Base-by-base conservation (phyloP, 2,888 invertebrate genomes). In the Aproaerema taeniolella region DNA sequence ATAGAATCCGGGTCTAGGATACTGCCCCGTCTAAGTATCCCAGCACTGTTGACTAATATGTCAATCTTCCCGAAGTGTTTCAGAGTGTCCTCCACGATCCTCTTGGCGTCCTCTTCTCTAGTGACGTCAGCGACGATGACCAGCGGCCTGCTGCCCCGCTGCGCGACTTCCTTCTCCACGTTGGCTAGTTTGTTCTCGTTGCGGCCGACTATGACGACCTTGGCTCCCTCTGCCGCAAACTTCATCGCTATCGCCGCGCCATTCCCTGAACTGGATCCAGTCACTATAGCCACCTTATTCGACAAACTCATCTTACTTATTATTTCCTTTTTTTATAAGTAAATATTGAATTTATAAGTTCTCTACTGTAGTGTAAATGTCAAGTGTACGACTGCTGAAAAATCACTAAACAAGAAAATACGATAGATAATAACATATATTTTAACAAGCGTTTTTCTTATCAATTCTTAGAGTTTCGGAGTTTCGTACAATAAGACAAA, bases 251-350 rank as follows among this genome's bases (percentile, higher is more conserved):
- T 56, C 1, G 67, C 49, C 1, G 68, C 70, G 5, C 75, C 74
- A 2, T 73, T 72, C 0, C 74, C 69, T 0, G 67, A 59, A 42
- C 71, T 68, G 0, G 57, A 62, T 1, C 73, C 72, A 0, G 67
- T 70, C 2, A 73, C 52, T 4, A 74, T 37, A 2, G 68, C 68
- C 1, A 71, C 65, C 61, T 71, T 76, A 6, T 58, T 49, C 8
- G 36, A 24, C 11, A 70, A 68, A 57, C 55, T 59, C 68, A 68
- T 72, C 10, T 11, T 26, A 7, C 32, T 31, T 20, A 31, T 36
- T 38, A 33, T n/a, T n/a, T n/a, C n/a, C n/a, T n/a, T n/a, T n/a
- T n/a, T n/a, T n/a, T n/a, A n/a, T n/a, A n/a, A n/a, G n/a, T n/a
- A n/a, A n/a, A n/a, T n/a, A n/a, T n/a, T n/a, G n/a, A n/a, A n/a